phyloP scores from a whole-genome alignment of 2,113 vertebrate genomes.

The Grantiella picta region DNA sequence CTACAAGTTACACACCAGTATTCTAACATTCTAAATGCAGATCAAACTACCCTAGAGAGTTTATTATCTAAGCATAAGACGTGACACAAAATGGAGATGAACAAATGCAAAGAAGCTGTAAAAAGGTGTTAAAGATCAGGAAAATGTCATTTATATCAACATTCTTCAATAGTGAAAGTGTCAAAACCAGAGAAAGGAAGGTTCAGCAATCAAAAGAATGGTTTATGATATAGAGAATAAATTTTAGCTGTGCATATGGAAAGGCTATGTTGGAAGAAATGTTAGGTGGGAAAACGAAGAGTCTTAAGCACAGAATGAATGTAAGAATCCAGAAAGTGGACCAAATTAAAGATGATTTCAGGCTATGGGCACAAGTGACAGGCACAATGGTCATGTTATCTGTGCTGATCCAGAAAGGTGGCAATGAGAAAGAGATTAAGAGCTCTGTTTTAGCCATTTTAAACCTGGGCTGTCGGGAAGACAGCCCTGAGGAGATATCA shows the following conservation, averaged over 20 bases:
- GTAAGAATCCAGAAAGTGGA: conserved; percentile 17
- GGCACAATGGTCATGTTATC: conserved; percentile 10
- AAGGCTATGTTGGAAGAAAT: neutral
- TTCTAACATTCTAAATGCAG: neutral
- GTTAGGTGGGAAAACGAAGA: neutral
- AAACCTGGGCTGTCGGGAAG: conserved; percentile 31
- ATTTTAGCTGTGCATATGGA: neutral
- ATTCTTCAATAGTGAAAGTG: neutral
- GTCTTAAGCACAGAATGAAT: neutral
- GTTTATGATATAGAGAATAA: neutral
- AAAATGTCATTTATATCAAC: neutral
- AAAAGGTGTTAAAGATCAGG: neutral
- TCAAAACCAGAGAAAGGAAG: neutral
- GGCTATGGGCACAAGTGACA: neutral
- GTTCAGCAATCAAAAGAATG: neutral
- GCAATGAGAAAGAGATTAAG: conserved; percentile 58
- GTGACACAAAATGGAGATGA: neutral
- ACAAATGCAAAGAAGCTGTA: neutral
- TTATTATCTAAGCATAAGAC: neutral
- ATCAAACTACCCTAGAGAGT: neutral
- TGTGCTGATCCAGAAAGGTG: conserved; percentile 23
- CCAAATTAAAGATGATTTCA: conserved; percentile 46
- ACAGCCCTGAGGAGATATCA: conserved; percentile 43
- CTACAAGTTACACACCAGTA: neutral
- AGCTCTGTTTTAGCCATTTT: conserved; percentile 42